Base-by-base conservation (phyloP, 2,797 vertebrate species). In the Lepilemur ruficaudatus region DNA sequence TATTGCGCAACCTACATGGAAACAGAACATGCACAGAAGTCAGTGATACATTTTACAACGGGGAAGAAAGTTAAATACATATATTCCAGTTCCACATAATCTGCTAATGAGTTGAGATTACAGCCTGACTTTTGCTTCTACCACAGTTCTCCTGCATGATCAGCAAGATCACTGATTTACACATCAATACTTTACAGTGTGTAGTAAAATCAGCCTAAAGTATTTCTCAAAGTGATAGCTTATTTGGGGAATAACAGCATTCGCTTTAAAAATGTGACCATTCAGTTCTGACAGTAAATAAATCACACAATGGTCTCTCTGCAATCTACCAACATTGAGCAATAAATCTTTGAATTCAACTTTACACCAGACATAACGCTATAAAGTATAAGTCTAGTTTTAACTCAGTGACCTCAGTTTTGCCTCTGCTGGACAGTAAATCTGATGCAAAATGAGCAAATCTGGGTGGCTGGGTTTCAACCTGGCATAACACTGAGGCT, bases 381-480 rank as follows among this genome's bases (percentile, higher is more conserved):
- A 25, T 94, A 92, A 96, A 96, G 90, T 41, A 83, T 57, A 94
- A 97, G 84, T 92, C 86, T 95, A 92, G 75, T 97, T 97, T 95
- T 70, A 95, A 93, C 85, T 86, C 23, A 1, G 61, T 97, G 97
- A 97, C 97, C 95, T 97, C 89, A 52, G 52, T 67, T 95, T 97
- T 93, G 96, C 97, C 96, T 97, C 95, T 82, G 86, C 95, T 97
- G 97, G 97, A 98, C 97, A 97, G 96, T 98, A 98, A 98, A 98
- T 98, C 95, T 97, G 96, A 97, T 85, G 94, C 92, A 97, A 95
- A 97, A 94, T 93, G 96, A 97, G 89, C 95, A 96, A 97, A 94
- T 87, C 93, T 79, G 97, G 97, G 97, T 97, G 98, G 97, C 97
- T 94, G 95, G 97, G 93, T 94, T 97, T 96, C 97, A 98, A 98